Evolutionary conservation across 1,140 invertebrate genomes (phyloP), one percentile per base, ranked within the genome.

Genomic region (Apis dorsata): DNA sequence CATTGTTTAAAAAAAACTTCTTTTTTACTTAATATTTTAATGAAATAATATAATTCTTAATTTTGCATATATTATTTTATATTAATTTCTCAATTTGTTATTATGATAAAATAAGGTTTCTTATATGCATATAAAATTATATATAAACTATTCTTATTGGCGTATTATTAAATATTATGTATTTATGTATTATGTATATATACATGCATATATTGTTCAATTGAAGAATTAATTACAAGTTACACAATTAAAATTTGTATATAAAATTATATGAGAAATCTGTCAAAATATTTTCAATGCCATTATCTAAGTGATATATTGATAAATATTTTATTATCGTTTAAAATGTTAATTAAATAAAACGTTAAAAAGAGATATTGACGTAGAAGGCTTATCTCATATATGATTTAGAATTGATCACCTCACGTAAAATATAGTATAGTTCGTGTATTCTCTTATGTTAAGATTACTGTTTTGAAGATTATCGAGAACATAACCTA

Each of bases 401-500:
- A 57, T 81, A 51, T 51, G 63, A 76, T 81, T 75, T 76, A 59
- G 53, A 76, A 76, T 76, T 81, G 49, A 76, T 51, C 72, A 81
- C 55, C n/a, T 55, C 53, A 69, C 55, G 73, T 62, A 68, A 69
- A 59, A 69, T 57, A n/a, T 82, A 51, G 34, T 69, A 21, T 77
- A 82, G 63, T 72, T 12, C 17, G 57, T 34, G 17, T 71, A 79
- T 83, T 68, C 83, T 82, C 24, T 65, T 84, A 69, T 80, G 74
- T 59, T 88, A 51, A 82, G 69, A 88, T 85, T 74, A 77, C 85
- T 73, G 59, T 85, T 88, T 76, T 78, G 75, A 62, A 77, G 79
- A 76, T 44, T 76, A 79, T 55, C 44, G 17, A n/a, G 24, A 60
- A 88, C 63, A 73, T 88, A 88, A 88, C 87, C 86, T 88, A 60